Evolutionary conservation across 23 tunicate species (phyloP).

Genomic region (Ciona savignyi): DNA sequence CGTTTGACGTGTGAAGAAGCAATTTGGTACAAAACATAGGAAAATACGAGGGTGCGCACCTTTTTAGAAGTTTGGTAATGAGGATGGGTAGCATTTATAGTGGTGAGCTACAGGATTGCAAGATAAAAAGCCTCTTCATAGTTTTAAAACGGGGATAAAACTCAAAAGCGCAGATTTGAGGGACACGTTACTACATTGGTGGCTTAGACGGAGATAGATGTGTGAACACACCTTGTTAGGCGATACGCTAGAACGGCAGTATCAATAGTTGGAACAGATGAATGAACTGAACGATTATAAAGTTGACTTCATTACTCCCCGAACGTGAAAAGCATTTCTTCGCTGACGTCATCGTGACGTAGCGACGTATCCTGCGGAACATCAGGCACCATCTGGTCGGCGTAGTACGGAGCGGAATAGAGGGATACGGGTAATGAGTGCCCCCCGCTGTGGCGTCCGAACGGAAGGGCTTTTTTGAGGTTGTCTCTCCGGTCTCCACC

Average conservation of each 20-base stretch:
- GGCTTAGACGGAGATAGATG: no score
- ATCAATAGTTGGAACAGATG: not conserved
- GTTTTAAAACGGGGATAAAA: no score
- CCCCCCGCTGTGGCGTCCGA: constrained; percentile 44
- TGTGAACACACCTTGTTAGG: no score
- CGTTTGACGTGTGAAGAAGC: no score
- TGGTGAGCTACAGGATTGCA: no score
- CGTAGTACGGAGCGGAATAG: constrained; percentile 23
- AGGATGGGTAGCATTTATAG: no score
- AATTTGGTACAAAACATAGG: no score
- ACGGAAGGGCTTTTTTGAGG: not conserved
- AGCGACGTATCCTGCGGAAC: not conserved
- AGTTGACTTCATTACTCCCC: constrained; percentile 7
- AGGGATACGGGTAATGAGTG: constrained; percentile 40
- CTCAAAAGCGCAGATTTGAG: no score
- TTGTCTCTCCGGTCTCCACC: constrained; percentile 53
- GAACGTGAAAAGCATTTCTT: constrained; percentile 7
- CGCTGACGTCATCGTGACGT: not conserved
- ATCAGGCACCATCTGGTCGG: constrained; percentile 50
- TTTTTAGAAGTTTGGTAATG: no score
- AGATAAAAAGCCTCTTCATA: no score
- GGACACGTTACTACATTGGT: no score
- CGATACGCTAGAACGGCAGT: not conserved
- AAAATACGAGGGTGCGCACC: no score
- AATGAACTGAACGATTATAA: not conserved